Evolutionary conservation across 2,888 invertebrate species (phyloP).

Genomic region (Epsilonema sp.): DNA sequence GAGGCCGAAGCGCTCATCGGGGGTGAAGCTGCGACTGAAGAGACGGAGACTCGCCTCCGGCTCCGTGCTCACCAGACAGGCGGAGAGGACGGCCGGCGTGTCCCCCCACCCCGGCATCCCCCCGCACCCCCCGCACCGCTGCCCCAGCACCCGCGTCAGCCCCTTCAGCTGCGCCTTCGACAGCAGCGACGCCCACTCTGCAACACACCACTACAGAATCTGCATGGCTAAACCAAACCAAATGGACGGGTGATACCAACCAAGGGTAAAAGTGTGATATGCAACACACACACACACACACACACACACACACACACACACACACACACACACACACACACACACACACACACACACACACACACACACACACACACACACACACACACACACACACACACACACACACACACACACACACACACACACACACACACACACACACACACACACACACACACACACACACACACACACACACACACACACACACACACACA

Average conservation of each 20-base stretch:
- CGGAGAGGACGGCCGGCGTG: conserved; percentile 77
- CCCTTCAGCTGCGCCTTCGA: conserved; percentile 16
- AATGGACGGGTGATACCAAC: too few relatives aligned
- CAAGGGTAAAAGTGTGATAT: too few relatives aligned
- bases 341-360: conserved; percentile 1
- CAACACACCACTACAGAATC: background rate
- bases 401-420: conserved; percentile 1
- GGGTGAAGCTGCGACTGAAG: conserved; percentile 16
- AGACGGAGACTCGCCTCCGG: conserved; percentile 59
- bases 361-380: conserved; percentile 1
- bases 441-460: background rate
- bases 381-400: conserved; percentile 1
- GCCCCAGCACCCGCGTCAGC: conserved; percentile 14
- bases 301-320: conserved; percentile 1
- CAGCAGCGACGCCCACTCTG: conserved; percentile 23
- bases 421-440: background rate
- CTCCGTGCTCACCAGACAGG: conserved; percentile 89
- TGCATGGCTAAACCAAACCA: background rate
- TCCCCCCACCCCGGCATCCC: conserved; percentile 54
- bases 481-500: background rate
- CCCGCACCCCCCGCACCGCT: conserved; percentile 47
- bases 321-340: conserved; percentile 1
- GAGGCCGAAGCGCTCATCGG: conserved; percentile 23
- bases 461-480: background rate
- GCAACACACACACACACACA: conserved; percentile 1